Percentiles rank a stretch among this genome's conserved stretches.
Conservation (phyloP, 2,888 invertebrate genomes). For the Ichneumoninae sp. region DNA sequence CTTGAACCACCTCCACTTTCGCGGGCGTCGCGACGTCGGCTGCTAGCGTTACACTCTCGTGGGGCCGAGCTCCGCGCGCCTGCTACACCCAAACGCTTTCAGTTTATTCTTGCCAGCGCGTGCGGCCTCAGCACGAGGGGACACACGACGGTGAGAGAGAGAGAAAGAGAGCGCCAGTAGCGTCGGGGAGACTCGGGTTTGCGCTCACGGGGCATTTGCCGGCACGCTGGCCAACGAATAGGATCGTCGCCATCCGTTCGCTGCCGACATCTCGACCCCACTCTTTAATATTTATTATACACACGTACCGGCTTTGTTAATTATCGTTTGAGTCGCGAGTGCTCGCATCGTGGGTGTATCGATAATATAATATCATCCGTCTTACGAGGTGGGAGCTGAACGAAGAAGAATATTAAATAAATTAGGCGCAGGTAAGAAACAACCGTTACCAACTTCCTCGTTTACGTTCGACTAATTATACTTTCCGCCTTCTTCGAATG, state of each 20-base stretch:
- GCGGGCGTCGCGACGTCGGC: constrained; percentile 25
- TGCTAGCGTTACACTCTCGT: constrained; percentile 6
- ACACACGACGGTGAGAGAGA: constrained; percentile 7
- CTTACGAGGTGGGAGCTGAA: background rate
- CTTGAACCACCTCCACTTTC: constrained; percentile 40
- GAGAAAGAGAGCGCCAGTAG: background rate
- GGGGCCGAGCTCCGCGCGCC: constrained; percentile 48
- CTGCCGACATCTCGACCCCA: background rate
- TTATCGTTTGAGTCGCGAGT: constrained; percentile 18
- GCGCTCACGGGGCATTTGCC: constrained; percentile 56
- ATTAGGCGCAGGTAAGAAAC: constrained; percentile 17
- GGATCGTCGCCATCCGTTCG: constrained; percentile 16
- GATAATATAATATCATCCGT: background rate
- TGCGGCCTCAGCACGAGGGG: constrained; percentile 28
- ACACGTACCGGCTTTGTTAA: background rate
- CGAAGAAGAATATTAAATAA: constrained; percentile 3
- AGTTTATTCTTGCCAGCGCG: constrained; percentile 70
- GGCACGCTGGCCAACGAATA: constrained; percentile 62
- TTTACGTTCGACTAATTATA: too few relatives aligned
- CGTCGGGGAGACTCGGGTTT: constrained; percentile 21
- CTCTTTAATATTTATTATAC: constrained; percentile 9
- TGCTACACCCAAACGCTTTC: constrained; percentile 66
- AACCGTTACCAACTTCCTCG: background rate
- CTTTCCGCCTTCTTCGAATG: too few relatives aligned
- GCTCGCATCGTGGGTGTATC: constrained; percentile 25